Evolutionary conservation across 1,140 invertebrate genomes (phyloP).

Genomic region (Sitodiplosis mosellana): DNA sequence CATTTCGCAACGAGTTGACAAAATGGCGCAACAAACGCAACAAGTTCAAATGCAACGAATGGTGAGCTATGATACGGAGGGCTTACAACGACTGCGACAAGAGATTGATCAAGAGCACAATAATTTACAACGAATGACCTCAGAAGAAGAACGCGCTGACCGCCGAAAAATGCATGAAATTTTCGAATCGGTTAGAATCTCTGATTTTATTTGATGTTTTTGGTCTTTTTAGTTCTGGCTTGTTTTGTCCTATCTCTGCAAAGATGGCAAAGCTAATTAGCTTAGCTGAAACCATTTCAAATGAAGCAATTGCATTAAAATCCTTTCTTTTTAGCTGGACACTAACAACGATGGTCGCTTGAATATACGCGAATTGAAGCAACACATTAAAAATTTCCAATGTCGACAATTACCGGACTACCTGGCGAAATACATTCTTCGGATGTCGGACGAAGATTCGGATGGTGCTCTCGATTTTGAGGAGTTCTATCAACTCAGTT

Average conservation of each 20-base stretch:
- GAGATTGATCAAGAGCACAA: conserved; percentile 20
- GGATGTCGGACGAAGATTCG: conserved; percentile 46
- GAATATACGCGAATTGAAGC: conserved; percentile 45
- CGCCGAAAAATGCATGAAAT: conserved; percentile 14
- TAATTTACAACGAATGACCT: conserved; percentile 13
- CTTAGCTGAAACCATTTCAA: not conserved
- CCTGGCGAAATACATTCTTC: conserved; percentile 49
- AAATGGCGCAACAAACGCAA: not conserved
- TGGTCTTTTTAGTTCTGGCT: not conserved
- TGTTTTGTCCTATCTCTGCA: no score
- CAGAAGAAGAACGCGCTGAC: conserved; percentile 15
- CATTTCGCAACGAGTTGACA: not conserved
- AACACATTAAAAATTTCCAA: conserved; percentile 38
- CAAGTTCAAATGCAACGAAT: not conserved
- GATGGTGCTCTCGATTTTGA: conserved; percentile 53
- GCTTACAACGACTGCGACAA: conserved; percentile 15
- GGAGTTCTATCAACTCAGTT: conserved; percentile 65
- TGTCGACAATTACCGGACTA: conserved; percentile 50
- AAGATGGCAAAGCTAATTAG: no score
- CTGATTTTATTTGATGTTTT: not conserved
- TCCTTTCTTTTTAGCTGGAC: conserved; percentile 43
- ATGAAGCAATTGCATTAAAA: not conserved
- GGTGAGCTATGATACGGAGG: not conserved
- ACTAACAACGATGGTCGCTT: conserved; percentile 52
- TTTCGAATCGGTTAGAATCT: conserved; percentile 16